phyloP scores from a whole-genome alignment of 1,140 invertebrate species.

The Bicyclus anynana region DNA sequence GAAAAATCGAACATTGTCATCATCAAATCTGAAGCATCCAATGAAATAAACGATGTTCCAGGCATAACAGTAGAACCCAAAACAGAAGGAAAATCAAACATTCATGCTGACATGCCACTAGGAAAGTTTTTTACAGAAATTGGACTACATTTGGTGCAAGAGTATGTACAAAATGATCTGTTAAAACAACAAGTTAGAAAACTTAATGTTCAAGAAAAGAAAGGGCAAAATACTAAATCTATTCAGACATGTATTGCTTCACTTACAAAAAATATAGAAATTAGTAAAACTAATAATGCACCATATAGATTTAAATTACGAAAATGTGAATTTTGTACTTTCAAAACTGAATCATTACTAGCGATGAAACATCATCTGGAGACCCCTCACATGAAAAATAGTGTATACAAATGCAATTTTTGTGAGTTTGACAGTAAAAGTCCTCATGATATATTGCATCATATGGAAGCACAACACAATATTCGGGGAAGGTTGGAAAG shows the following conservation, averaged over 20 bases:
- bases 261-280: conserved; percentile 89
- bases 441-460: conserved; percentile 92
- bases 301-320: conserved; percentile 88
- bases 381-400: conserved; percentile 93
- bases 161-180: conserved; percentile 94
- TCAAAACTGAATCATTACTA: conserved; percentile 92
- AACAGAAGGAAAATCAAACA: conserved; percentile 68
- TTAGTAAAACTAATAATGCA: conserved; percentile 93
- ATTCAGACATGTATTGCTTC: conserved; percentile 88
- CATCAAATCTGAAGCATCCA: conserved; percentile 75
- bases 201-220: conserved; percentile 79
- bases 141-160: conserved; percentile 93
- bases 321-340: conserved; percentile 94
- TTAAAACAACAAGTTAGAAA: conserved; percentile 92
- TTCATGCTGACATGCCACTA: conserved; percentile 90
- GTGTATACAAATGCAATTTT: conserved; percentile 92
- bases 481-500: conserved; percentile 89
- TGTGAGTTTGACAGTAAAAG: conserved; percentile 90
- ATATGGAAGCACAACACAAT: conserved; percentile 94
- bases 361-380: conserved; percentile 94
- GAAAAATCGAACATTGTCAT: conserved; percentile 72
- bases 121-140: conserved; percentile 96
- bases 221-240: conserved; percentile 80
- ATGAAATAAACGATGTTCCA: conserved; percentile 71
- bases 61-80: conserved; percentile 49